Percentiles rank a stretch among this genome's conserved stretches.
These are phyloP conservation scores for Narcine bancroftii DNA, from an alignment of 2,113 vertebrate species.

Conservation along the genomic window DNA sequence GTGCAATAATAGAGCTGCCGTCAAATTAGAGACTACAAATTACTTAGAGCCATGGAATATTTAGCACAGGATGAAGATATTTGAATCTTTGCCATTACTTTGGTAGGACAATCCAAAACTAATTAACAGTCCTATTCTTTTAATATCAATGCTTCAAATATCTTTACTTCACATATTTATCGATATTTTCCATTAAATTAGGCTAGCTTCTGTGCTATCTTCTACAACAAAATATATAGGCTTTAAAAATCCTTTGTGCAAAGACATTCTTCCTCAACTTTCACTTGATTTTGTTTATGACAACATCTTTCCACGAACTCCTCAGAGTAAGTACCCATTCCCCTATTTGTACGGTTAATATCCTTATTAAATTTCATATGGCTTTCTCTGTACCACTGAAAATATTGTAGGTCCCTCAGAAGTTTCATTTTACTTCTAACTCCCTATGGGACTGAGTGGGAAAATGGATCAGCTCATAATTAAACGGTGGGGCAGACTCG, in stretches of 20 bases:
- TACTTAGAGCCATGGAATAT: not conserved
- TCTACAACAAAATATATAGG: not conserved
- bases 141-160: not conserved
- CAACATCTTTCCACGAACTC: not conserved
- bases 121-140: not conserved
- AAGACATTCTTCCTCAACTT: not conserved
- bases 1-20: not conserved
- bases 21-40: not conserved
- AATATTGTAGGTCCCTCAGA: not conserved
- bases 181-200: not conserved
- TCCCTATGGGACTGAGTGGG: not conserved
- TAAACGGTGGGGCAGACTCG: no score
- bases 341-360: not conserved
- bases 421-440: not conserved
- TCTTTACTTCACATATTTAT: not conserved
- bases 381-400: not conserved
- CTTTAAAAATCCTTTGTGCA: not conserved
- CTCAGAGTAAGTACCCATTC: not conserved
- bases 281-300: not conserved
- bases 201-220: not conserved
- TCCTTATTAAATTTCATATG: constrained; percentile 1
- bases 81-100: not conserved
- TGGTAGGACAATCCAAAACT: not conserved
- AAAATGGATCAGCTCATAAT: no score
- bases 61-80: not conserved